Percentiles rank a stretch among this genome's conserved stretches.
Conservation (phyloP, 2,797 vertebrate genomes). For the Chelonia mydas region DNA sequence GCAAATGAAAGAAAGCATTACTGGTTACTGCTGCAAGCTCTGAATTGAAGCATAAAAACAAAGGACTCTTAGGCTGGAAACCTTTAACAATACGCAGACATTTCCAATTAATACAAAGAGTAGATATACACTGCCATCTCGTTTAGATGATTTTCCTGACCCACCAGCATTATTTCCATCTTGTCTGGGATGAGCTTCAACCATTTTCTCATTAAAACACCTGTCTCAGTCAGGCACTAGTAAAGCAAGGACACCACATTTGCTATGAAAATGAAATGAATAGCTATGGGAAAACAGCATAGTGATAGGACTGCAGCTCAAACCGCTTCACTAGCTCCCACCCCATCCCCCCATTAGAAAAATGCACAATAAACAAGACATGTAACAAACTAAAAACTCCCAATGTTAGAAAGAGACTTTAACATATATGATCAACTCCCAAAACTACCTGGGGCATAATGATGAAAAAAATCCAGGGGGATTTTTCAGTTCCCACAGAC, state of each 20-base stretch:
- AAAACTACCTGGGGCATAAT: background rate
- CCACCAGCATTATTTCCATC: background rate
- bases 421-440: background rate
- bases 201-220: background rate
- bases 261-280: background rate
- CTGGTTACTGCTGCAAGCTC: background rate
- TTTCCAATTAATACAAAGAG: background rate
- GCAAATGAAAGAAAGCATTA: background rate
- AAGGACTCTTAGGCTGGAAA: background rate
- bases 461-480: background rate
- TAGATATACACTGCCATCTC: background rate
- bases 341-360: background rate
- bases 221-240: background rate
- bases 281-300: background rate
- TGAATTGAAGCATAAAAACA: background rate
- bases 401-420: background rate
- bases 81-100: background rate
- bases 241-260: background rate
- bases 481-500: background rate
- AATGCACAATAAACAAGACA: background rate
- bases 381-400: background rate
- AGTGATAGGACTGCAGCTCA: background rate
- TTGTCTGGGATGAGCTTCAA: background rate
- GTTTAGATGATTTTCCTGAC: background rate
- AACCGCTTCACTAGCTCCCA: background rate